These are phyloP conservation scores for Melanostoma mellinum DNA, from an alignment of 2,888 invertebrate genomes.

Conservation along the genomic window DNA sequence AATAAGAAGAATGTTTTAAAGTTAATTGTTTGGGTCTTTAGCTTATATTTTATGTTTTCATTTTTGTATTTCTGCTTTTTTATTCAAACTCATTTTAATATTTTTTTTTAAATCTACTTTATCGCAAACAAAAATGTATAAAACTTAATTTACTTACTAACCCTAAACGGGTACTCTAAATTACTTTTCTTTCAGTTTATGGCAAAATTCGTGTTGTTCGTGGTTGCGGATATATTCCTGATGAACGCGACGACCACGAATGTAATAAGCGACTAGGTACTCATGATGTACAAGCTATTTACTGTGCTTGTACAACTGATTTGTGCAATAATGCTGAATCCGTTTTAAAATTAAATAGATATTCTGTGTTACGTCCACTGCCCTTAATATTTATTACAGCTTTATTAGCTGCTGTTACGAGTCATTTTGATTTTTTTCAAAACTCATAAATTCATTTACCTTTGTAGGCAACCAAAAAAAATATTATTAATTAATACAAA, in stretches of 20 bases:
- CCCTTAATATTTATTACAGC: constrained; percentile 75
- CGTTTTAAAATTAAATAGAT: constrained; percentile 75
- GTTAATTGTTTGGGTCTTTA: no score
- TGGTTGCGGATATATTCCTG: constrained; percentile 90
- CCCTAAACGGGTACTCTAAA: no score
- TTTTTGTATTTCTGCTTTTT: no score
- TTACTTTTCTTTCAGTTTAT: constrained; percentile 85
- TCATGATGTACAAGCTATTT: constrained; percentile 88
- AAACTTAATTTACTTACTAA: no score
- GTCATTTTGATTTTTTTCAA: constrained; percentile 74
- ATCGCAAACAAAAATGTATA: no score
- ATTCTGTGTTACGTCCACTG: constrained; percentile 75
- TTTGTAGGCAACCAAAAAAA: constrained; percentile 47
- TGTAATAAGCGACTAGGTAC: constrained; percentile 89
- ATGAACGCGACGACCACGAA: constrained; percentile 84
- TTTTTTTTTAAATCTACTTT: constrained; percentile 2
- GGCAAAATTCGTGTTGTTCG: constrained; percentile 90
- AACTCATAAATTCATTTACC: constrained; percentile 74
- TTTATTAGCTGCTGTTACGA: constrained; percentile 75
- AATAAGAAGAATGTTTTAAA: no score
- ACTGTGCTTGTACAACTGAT: constrained; percentile 90
- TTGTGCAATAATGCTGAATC: constrained; percentile 87
- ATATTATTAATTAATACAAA: constrained; percentile 62
- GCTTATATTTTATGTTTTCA: no score
- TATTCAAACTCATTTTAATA: not conserved